phyloP scores from a whole-genome alignment of 2,888 invertebrate genomes.

The Plusia festucae region DNA sequence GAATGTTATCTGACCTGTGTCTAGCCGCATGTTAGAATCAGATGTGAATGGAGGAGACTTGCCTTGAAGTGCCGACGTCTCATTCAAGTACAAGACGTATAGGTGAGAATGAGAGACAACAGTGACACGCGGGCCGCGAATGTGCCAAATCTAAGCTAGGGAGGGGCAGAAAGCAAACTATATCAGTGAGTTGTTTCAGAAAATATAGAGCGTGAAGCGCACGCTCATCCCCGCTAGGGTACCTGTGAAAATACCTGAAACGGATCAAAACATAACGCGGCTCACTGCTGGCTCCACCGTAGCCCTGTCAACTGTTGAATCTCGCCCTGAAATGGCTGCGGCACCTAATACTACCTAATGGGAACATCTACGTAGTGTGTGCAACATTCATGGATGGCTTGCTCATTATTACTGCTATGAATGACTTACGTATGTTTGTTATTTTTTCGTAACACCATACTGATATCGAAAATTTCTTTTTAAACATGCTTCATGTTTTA shows the following conservation, averaged over 20 bases:
- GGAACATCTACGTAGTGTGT: constrained; percentile 70
- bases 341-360: constrained; percentile 76
- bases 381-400: constrained; percentile 44
- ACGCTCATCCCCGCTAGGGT: constrained; percentile 84
- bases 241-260: constrained; percentile 88
- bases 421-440: constrained; percentile 56
- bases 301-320: constrained; percentile 89
- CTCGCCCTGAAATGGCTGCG: constrained; percentile 86
- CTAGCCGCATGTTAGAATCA: constrained; percentile 86
- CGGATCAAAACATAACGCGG: constrained; percentile 85
- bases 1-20: constrained; percentile 86
- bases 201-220: constrained; percentile 80
- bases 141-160: constrained; percentile 90
- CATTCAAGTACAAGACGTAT: constrained; percentile 89
- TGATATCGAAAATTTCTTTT: constrained; percentile 47
- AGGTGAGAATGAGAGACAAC: constrained; percentile 90
- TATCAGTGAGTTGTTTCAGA: constrained; percentile 87
- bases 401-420: constrained; percentile 52
- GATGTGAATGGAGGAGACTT: constrained; percentile 88
- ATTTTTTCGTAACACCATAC: constrained; percentile 48
- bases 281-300: constrained; percentile 85
- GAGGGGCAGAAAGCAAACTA: constrained; percentile 90
- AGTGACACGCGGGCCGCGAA: constrained; percentile 90
- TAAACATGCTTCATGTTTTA: constrained; percentile 53
- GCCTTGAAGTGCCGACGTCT: constrained; percentile 89